phyloP scores from a whole-genome alignment of 2,113 vertebrate genomes.

The Oncorhynchus gorbuscha region DNA sequence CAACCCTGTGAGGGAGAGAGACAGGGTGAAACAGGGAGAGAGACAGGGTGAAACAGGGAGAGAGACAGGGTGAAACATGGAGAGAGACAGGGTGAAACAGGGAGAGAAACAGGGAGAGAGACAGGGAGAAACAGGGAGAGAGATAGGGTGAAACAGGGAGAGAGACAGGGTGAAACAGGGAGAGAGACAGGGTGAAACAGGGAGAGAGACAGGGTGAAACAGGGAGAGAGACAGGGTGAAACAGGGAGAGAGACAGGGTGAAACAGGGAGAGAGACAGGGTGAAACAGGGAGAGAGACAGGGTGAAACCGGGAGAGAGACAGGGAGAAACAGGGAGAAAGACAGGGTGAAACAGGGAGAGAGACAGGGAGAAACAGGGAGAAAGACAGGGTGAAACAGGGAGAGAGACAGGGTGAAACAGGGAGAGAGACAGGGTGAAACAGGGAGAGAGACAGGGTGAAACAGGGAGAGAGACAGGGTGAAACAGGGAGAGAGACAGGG shows the following conservation, averaged over 20 bases:
- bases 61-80: neutral
- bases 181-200: neutral
- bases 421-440: neutral
- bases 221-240: neutral
- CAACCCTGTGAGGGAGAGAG: constrained; percentile 79
- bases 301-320: too few species aligned
- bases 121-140: neutral
- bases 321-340: neutral
- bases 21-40: neutral
- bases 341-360: neutral
- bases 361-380: neutral
- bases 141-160: neutral
- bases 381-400: neutral
- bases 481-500: too few species aligned
- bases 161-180: neutral
- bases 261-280: neutral
- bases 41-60: neutral
- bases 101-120: too few species aligned
- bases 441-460: too few species aligned
- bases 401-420: neutral
- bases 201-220: neutral
- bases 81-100: neutral
- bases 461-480: too few species aligned
- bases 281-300: neutral
- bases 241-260: neutral